These are phyloP conservation scores for Hermetia illucens DNA, from an alignment of 1,140 invertebrate species.

Conservation along the genomic window DNA sequence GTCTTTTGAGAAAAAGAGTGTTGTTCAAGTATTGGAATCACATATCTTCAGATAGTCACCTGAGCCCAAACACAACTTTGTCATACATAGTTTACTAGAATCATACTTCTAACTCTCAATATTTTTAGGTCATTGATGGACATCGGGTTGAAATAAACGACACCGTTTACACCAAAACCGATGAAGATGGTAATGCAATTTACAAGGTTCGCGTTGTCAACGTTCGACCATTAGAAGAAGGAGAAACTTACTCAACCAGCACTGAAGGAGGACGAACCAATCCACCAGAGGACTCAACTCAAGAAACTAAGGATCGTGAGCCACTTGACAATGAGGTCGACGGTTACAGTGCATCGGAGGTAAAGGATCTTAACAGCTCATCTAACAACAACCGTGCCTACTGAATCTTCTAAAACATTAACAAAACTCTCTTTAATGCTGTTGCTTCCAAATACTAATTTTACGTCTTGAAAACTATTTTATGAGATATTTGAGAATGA, in stretches of 20 bases:
- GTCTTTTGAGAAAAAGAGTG: no score
- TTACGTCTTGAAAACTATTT: no score
- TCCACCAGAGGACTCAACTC: no score
- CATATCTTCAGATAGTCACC: neutral
- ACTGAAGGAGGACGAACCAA: no score
- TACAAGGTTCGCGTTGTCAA: constrained; percentile 27
- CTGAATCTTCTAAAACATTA: no score
- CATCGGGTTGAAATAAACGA: constrained; percentile 27
- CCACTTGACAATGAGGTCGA: constrained; percentile 3
- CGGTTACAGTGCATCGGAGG: constrained; percentile 6
- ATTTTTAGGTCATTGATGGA: constrained; percentile 21
- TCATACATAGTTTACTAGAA: neutral
- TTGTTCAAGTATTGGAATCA: no score
- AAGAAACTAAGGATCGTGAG: neutral
- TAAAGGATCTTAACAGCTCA: neutral
- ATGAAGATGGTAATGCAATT: constrained; percentile 9
- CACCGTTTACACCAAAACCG: constrained; percentile 19
- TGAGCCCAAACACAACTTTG: neutral
- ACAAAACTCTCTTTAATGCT: no score
- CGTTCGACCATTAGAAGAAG: constrained; percentile 22
- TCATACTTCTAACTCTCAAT: neutral
- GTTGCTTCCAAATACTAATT: no score
- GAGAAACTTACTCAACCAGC: constrained; percentile 13
- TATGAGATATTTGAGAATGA: no score
- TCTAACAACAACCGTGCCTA: constrained; percentile 10